phyloP scores from a whole-genome alignment of 2,113 vertebrate genomes.

The Takifugu bimaculatus region DNA sequence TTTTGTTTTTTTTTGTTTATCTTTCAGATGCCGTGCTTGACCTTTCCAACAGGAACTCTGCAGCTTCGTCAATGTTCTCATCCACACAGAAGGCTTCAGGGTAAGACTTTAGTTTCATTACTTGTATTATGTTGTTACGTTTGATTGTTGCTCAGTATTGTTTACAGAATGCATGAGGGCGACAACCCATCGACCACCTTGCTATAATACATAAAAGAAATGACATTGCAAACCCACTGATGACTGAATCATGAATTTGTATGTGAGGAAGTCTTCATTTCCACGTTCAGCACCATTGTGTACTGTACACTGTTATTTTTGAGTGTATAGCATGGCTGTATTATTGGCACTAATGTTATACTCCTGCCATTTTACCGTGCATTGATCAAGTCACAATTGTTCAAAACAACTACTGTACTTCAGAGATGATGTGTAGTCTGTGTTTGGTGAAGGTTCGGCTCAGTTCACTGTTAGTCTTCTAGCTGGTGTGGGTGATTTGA shows the following conservation, averaged over 20 bases:
- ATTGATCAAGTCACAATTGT: background rate
- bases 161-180: background rate
- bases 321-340: constrained; percentile 5
- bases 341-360: constrained; percentile 9
- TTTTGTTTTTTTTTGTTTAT: constrained; percentile 23
- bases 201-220: background rate
- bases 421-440: background rate
- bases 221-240: background rate
- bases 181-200: background rate
- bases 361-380: constrained; percentile 2
- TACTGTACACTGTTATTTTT: background rate
- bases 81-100: constrained; percentile 76
- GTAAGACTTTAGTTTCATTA: constrained; percentile 76
- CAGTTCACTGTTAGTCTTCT: constrained; percentile 36
- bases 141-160: background rate
- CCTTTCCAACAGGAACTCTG: constrained; percentile 91
- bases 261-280: constrained; percentile 12
- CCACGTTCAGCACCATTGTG: background rate
- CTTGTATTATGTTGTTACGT: background rate
- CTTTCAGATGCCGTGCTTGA: constrained; percentile 91
- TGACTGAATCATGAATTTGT: constrained; percentile 3
- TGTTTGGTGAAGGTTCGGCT: constrained; percentile 12
- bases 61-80: constrained; percentile 70
- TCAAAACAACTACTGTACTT: background rate
- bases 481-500: constrained; percentile 50